These are phyloP conservation scores for Platycnemis pennipes DNA, from an alignment of 2,888 invertebrate genomes.

Conservation along the genomic window DNA sequence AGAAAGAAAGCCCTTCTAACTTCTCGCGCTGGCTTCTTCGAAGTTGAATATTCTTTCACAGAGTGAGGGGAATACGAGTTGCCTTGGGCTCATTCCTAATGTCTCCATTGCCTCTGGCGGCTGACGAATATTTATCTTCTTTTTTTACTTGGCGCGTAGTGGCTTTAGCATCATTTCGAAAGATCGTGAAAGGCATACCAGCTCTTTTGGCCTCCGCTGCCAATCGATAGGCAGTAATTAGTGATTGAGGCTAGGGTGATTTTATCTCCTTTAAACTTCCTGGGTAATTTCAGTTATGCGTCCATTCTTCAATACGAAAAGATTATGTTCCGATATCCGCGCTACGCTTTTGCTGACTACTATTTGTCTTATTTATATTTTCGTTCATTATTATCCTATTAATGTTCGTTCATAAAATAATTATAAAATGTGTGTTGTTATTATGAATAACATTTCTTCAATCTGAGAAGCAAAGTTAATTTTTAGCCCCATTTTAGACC, in stretches of 20 bases:
- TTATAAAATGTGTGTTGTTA: too few species aligned
- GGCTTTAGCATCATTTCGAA: neutral
- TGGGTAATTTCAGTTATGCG: too few species aligned
- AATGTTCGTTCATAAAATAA: too few species aligned
- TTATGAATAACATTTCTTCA: too few species aligned
- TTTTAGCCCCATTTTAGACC: too few species aligned
- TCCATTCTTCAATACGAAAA: too few species aligned
- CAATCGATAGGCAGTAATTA: neutral
- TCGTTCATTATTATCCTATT: too few species aligned
- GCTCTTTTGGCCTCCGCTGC: neutral
- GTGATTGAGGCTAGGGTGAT: neutral
- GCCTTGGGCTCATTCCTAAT: neutral
- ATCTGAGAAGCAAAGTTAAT: too few species aligned
- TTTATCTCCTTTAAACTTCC: too few species aligned
- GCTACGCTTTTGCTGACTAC: too few species aligned
- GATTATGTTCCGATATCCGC: too few species aligned
- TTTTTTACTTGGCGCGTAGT: neutral
- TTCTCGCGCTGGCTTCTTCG: neutral
- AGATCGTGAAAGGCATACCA: neutral
- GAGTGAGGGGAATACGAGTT: neutral
- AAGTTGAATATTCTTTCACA: neutral
- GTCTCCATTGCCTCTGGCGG: neutral
- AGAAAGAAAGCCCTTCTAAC: neutral
- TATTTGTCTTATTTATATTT: too few species aligned
- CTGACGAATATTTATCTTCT: neutral